A percentile compares a stretch with the other conserved stretches of the same genome.
phyloP scores from a whole-genome alignment of 2,113 vertebrate genomes.

The Limanda limanda region DNA sequence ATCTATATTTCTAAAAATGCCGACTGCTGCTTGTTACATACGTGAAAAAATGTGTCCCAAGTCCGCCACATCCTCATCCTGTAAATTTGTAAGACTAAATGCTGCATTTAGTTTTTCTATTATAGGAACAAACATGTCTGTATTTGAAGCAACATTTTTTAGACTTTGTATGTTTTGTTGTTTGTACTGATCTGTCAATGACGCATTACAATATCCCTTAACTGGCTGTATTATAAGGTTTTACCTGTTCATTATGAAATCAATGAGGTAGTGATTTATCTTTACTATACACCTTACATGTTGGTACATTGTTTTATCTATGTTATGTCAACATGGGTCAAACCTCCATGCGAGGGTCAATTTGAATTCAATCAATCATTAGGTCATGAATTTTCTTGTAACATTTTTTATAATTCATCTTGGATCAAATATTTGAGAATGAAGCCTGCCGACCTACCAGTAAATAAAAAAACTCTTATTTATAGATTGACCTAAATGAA shows the following conservation, averaged over 20 bases:
- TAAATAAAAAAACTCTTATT: neutral
- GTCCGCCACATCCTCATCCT: neutral
- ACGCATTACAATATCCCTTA: neutral
- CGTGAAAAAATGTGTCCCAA: neutral
- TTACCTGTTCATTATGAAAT: constrained; percentile 7
- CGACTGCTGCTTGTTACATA: constrained; percentile 10
- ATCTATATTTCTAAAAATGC: neutral
- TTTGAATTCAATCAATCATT: no score
- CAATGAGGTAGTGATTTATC: neutral
- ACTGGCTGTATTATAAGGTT: neutral
- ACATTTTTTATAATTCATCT: neutral
- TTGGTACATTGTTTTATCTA: neutral
- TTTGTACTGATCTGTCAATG: constrained; percentile 29
- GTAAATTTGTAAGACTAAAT: constrained; percentile 33
- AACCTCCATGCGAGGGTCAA: neutral
- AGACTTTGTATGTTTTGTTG: constrained; percentile 50
- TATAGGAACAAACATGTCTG: neutral
- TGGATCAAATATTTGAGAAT: no score
- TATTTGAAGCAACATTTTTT: constrained; percentile 28
- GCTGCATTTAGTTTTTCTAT: constrained; percentile 44
- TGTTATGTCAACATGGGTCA: constrained; percentile 37
- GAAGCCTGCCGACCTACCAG: no score
- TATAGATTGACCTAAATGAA: constrained; percentile 2
- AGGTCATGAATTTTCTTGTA: constrained; percentile 10
- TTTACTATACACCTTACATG: neutral